phyloP scores from a whole-genome alignment of 2,888 invertebrate genomes.

The Drosophila multiciliata region DNA sequence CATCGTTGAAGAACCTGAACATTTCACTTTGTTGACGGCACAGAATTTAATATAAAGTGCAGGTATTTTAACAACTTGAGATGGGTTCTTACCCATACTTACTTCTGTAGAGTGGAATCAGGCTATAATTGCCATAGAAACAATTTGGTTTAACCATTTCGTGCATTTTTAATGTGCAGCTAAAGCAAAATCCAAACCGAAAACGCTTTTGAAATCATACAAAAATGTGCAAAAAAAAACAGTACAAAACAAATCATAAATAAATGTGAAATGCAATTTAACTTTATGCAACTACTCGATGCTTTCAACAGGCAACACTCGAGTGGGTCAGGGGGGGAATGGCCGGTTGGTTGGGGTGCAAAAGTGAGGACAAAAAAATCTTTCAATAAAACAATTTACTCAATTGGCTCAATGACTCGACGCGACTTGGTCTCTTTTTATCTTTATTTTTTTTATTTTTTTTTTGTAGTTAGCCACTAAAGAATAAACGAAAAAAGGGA shows the following conservation, averaged over 20 bases:
- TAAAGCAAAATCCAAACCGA: conserved; percentile 18
- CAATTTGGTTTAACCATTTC: not conserved
- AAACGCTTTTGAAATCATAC: conserved; percentile 51
- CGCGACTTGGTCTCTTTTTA: conserved; percentile 54
- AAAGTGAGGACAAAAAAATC: conserved; percentile 65
- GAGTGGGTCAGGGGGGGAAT: not conserved
- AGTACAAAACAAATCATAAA: conserved; percentile 12
- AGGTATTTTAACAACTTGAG: too few relatives aligned
- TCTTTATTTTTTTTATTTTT: conserved; percentile 52
- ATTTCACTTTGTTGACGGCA: too few relatives aligned
- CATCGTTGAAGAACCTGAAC: too few relatives aligned
- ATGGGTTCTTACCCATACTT: too few relatives aligned
- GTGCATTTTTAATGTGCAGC: not conserved
- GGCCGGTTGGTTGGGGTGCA: not conserved
- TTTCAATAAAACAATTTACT: conserved; percentile 82
- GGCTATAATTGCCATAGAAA: not conserved
- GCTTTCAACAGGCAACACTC: conserved; percentile 10
- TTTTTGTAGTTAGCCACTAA: conserved; percentile 34
- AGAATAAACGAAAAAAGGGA: conserved; percentile 22
- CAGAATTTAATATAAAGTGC: too few relatives aligned
- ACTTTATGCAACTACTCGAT: conserved; percentile 24
- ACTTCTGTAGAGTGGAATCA: not conserved
- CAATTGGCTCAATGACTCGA: conserved; percentile 82
- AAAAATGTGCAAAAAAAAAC: conserved; percentile 56
- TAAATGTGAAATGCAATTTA: conserved; percentile 2